phyloP scores from a whole-genome alignment of 35 echinoderm and acorn worm genomes.

The Ophiothrix spiculata region DNA sequence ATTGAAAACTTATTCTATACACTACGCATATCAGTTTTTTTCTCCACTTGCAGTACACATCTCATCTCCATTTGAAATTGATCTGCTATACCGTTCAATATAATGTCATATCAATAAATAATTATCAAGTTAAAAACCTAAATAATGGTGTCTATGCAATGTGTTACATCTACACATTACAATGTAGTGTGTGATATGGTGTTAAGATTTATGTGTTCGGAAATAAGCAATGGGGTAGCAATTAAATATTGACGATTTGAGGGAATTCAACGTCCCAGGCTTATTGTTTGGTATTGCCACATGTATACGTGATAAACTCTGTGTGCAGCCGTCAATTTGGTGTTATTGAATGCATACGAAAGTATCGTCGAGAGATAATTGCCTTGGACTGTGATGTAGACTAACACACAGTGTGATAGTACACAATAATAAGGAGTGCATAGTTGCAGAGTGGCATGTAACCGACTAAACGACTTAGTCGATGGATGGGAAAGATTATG shows the following conservation, averaged over 20 bases:
- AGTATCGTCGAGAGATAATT: too few species aligned
- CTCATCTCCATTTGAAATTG: not conserved
- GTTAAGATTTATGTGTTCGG: not conserved
- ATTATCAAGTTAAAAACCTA: not conserved
- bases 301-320: not conserved
- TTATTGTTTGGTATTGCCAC: not conserved
- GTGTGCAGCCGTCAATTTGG: not conserved
- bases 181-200: not conserved
- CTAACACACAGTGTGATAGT: not conserved
- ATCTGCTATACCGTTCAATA: not conserved
- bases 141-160: too few species aligned
- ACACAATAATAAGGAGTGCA: constrained; percentile 11
- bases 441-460: not conserved
- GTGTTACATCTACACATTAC: not conserved
- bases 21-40: not conserved
- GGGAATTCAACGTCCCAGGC: not conserved
- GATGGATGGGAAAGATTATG: not conserved
- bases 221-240: not conserved
- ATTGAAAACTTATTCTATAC: too few species aligned
- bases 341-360: too few species aligned
- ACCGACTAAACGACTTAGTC: not conserved
- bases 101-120: not conserved
- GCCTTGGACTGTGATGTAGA: not conserved
- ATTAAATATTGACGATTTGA: not conserved
- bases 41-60: not conserved